Evolutionary conservation across 2,888 invertebrate species (phyloP).

Genomic region (Brachyopa scutellaris): DNA sequence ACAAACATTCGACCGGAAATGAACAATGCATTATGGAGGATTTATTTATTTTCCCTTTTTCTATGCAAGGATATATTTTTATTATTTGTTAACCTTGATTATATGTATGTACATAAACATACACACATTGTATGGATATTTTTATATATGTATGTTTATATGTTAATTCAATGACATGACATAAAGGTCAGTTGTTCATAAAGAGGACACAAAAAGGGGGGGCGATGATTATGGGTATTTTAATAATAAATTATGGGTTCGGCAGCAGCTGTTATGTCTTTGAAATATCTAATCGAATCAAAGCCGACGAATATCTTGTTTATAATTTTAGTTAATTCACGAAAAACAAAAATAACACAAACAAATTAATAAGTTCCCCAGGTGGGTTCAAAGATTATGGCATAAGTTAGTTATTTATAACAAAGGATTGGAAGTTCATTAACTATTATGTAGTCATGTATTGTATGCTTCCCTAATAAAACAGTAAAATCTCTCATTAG

Average conservation of each 20-base stretch:
- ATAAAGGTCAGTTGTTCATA: neutral
- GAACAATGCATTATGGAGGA: neutral
- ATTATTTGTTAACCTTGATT: neutral
- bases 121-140: no score
- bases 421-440: no score
- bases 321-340: neutral
- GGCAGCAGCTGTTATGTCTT: conserved; percentile 16
- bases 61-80: neutral
- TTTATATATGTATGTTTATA: neutral
- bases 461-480: no score
- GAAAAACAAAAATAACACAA: no score
- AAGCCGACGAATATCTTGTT: neutral
- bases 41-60: neutral
- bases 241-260: conserved; percentile 21
- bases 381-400: no score
- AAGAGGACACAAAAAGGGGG: neutral
- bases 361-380: no score
- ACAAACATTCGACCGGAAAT: neutral
- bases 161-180: neutral
- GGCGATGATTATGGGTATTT: neutral
- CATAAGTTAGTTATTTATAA: no score
- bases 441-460: no score
- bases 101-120: no score
- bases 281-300: conserved; percentile 7
- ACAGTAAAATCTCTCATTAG: no score